A percentile compares a stretch with the other conserved stretches of the same genome.
Conservation (phyloP, 2,888 invertebrate species). For the Agrenia bidenticulata region DNA sequence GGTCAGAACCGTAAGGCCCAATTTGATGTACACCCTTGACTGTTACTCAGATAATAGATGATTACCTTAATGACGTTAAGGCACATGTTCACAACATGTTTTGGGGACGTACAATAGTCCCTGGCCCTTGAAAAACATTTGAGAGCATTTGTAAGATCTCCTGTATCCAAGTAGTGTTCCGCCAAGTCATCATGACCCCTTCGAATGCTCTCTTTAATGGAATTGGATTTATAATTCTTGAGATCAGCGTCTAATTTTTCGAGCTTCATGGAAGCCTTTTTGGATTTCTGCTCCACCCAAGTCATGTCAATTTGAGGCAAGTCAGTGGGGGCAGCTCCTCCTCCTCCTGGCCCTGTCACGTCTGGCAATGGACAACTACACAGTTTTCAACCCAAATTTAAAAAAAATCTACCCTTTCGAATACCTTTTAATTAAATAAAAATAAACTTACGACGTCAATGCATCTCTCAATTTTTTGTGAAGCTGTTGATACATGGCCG, state of each 20-base stretch:
- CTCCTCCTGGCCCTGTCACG: constrained; percentile 52
- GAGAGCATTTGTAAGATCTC: constrained; percentile 92
- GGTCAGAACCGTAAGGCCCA: no score
- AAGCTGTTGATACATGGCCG: constrained; percentile 82
- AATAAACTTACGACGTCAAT: constrained; percentile 59
- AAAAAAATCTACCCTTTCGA: neutral
- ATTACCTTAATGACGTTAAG: constrained; percentile 97
- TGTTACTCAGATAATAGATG: no score
- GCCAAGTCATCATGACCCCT: constrained; percentile 98
- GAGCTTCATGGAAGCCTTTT: constrained; percentile 91
- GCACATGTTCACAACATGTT: constrained; percentile 98
- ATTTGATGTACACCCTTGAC: no score
- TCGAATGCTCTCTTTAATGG: constrained; percentile 94
- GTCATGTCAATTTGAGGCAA: constrained; percentile 79
- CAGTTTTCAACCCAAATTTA: neutral
- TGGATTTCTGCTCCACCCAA: constrained; percentile 92
- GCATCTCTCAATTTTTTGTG: constrained; percentile 79
- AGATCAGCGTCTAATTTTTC: constrained; percentile 96
- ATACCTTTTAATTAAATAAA: neutral
- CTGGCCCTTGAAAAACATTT: constrained; percentile 96
- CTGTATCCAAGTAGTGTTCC: constrained; percentile 95
- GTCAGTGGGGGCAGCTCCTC: constrained; percentile 58
- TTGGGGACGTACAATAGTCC: constrained; percentile 98
- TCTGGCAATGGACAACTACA: constrained; percentile 46
- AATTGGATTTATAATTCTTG: constrained; percentile 97